These are phyloP conservation scores for Sebastes ruberrimus DNA, from an alignment of 2,797 vertebrate species.

Conservation along the genomic window DNA sequence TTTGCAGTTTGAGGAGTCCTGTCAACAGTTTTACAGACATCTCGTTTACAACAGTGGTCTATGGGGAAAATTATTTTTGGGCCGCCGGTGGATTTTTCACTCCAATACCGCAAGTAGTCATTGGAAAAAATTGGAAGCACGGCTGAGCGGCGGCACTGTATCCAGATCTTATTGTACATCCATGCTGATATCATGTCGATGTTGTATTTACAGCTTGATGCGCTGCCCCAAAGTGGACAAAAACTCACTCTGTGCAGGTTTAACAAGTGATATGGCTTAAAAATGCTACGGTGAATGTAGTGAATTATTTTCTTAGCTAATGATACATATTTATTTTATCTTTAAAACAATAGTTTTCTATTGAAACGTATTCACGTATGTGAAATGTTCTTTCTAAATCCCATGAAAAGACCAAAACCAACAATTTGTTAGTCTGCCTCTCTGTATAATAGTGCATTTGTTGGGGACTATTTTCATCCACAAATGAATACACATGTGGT, in stretches of 20 bases:
- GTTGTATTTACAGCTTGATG: background rate
- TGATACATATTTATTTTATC: background rate
- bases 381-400: background rate
- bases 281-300: no score
- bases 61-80: no score
- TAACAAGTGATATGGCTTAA: no score
- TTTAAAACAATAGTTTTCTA: background rate
- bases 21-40: no score
- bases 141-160: no score
- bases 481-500: background rate
- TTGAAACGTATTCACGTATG: background rate
- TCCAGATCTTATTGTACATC: no score
- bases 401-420: background rate
- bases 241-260: background rate
- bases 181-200: background rate
- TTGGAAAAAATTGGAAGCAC: no score
- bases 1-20: no score
- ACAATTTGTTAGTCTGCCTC: background rate
- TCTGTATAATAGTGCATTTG: background rate
- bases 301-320: background rate
- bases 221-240: background rate
- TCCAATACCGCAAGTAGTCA: no score
- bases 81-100: no score
- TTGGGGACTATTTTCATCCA: background rate
- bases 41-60: no score